Conservation (phyloP, 2,888 invertebrate species). For the Drosophila cracens region DNA sequence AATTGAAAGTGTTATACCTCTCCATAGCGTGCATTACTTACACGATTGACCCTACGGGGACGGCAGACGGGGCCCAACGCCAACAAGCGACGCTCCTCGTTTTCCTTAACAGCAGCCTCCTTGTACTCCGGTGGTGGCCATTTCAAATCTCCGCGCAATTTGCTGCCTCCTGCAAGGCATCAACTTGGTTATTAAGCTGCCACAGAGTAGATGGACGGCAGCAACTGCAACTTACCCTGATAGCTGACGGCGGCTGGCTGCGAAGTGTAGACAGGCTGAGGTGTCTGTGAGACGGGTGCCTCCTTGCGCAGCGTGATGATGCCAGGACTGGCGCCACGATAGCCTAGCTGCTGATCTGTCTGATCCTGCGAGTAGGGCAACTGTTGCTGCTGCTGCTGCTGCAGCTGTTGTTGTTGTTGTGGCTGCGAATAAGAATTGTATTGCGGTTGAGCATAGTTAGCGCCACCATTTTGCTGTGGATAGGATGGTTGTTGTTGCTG, state of each 20-base stretch:
- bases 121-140: constrained; percentile 94
- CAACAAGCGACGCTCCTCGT: constrained; percentile 89
- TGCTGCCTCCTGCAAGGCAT: constrained; percentile 88
- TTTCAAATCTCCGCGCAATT: constrained; percentile 94
- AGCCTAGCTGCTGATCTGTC: constrained; percentile 73
- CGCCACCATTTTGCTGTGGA: constrained; percentile 80
- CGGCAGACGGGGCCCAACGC: constrained; percentile 91
- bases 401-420: constrained; percentile 60
- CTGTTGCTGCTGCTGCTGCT: constrained; percentile 51
- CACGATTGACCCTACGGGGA: constrained; percentile 88
- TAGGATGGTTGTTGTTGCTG: constrained; percentile 72
- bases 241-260: constrained; percentile 92
- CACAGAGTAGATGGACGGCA: neutral
- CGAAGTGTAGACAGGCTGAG: constrained; percentile 90
- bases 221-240: constrained; percentile 86
- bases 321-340: constrained; percentile 86
- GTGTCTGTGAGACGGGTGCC: constrained; percentile 91
- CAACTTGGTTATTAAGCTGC: neutral
- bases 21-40: constrained; percentile 56
- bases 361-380: constrained; percentile 78
- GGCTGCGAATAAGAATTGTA: constrained; percentile 85
- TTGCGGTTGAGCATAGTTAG: constrained; percentile 79
- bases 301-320: constrained; percentile 88
- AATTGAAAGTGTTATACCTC: neutral
- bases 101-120: constrained; percentile 90